Conservation (phyloP, 1,140 invertebrate species). For the Sarcophaga bullata region DNA sequence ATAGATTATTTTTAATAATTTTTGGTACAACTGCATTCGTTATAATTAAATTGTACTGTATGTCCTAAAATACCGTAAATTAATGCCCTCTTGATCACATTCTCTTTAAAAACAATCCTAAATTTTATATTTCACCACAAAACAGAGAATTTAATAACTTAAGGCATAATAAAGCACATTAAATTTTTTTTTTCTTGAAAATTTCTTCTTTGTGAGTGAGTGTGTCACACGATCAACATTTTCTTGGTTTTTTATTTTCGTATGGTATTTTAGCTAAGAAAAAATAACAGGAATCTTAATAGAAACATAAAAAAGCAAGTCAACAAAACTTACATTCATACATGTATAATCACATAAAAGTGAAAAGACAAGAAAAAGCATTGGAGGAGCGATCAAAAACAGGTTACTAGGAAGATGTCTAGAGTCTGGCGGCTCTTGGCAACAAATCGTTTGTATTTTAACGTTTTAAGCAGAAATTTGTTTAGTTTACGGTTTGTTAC, state of each 20-base stretch:
- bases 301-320: neutral
- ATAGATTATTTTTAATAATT: too few species aligned
- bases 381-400: neutral
- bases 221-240: neutral
- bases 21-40: too few species aligned
- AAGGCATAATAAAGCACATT: too few species aligned
- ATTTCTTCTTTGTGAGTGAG: neutral
- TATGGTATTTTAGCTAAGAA: neutral
- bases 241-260: neutral
- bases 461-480: neutral
- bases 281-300: neutral
- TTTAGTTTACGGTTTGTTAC: constrained; percentile 13
- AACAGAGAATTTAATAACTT: too few species aligned
- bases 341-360: neutral
- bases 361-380: neutral
- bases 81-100: too few species aligned
- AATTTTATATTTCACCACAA: too few species aligned
- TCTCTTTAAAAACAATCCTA: too few species aligned
- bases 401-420: constrained; percentile 4
- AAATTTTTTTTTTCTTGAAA: too few species aligned
- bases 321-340: too few species aligned
- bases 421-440: neutral
- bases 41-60: too few species aligned
- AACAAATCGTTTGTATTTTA: neutral
- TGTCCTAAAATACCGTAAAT: too few species aligned